Percentiles rank a stretch among this genome's conserved stretches.
Evolutionary conservation across 2,113 vertebrate species (phyloP).

Genomic region (Pedetes capensis): DNA sequence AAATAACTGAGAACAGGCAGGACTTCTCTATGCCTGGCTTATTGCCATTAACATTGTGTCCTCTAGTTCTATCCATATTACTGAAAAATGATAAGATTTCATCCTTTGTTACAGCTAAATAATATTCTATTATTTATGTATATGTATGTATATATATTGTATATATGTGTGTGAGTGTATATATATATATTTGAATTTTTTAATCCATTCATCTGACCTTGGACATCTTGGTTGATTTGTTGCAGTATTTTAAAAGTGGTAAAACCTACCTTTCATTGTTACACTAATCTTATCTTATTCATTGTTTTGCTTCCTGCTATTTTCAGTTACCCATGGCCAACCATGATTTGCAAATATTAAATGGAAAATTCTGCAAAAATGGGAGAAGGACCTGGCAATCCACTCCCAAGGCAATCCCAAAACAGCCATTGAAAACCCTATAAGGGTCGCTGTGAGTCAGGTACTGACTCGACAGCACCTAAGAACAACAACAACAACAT

Average conservation of each 20-base stretch:
- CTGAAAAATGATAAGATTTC: neutral
- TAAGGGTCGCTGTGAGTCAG: too few species aligned
- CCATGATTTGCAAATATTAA: neutral
- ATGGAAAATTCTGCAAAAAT: neutral
- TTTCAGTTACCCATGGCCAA: neutral
- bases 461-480: too few species aligned
- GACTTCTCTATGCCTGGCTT: neutral
- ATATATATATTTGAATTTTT: neutral
- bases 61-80: neutral
- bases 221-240: neutral
- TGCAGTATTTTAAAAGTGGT: neutral
- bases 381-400: too few species aligned
- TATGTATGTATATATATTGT: neutral
- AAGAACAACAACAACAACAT: too few species aligned
- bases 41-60: neutral
- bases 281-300: too few species aligned
- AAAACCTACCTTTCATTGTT: neutral
- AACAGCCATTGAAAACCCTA: too few species aligned
- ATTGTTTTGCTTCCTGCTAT: neutral
- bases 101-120: neutral
- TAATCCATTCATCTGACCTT: neutral
- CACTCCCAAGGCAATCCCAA: too few species aligned
- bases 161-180: neutral
- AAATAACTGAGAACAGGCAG: neutral
- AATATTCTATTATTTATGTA: neutral